A percentile compares a stretch with the other conserved stretches of the same genome.
phyloP scores from a whole-genome alignment of 2,797 vertebrate genomes.

The Leptodactylus fallax region DNA sequence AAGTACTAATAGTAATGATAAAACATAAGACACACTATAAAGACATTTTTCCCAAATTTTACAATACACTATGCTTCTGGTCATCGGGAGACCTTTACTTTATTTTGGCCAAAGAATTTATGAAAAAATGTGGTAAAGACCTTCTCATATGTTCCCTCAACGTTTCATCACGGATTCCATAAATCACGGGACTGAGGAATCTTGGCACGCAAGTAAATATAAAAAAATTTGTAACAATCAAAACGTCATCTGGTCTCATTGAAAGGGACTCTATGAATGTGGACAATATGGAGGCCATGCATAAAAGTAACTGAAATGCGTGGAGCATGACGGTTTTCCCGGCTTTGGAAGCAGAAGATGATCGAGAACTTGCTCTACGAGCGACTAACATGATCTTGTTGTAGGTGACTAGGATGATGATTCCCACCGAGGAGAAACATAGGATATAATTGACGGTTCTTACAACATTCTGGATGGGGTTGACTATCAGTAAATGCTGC shows the following conservation, averaged over 20 bases:
- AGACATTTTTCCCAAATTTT: too few species aligned
- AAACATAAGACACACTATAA: too few species aligned
- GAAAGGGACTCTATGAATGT: conserved; percentile 70
- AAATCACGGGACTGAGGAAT: conserved; percentile 50
- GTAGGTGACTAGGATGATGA: conserved; percentile 79
- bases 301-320: conserved; percentile 64
- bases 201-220: conserved; percentile 28
- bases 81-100: background rate
- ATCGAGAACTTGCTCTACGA: conserved; percentile 73
- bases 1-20: too few species aligned
- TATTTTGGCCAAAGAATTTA: background rate
- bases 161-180: conserved; percentile 24
- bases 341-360: conserved; percentile 69
- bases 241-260: background rate
- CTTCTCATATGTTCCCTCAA: conserved; percentile 21
- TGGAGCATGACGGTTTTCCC: conserved; percentile 70
- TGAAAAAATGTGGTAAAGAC: background rate
- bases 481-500: background rate
- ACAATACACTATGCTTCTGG: background rate
- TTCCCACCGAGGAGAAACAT: conserved; percentile 65
- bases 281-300: conserved; percentile 72
- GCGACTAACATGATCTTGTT: conserved; percentile 78
- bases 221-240: conserved; percentile 13
- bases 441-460: conserved; percentile 68
- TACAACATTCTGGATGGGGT: conserved; percentile 29